phyloP scores from a whole-genome alignment of 1,140 invertebrate species.

The Hycleus phaleratus region DNA sequence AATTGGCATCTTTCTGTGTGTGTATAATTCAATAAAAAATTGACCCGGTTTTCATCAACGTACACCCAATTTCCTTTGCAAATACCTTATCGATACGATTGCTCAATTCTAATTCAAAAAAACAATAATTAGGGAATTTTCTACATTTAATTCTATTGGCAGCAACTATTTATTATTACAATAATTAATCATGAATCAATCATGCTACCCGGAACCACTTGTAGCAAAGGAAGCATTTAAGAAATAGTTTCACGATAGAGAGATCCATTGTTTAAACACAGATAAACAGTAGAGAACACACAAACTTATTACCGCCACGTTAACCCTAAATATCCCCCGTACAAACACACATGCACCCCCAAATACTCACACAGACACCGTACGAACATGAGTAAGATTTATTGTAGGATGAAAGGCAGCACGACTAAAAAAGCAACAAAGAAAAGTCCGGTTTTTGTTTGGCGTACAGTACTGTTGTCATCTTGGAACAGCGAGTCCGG shows the following conservation, averaged over 20 bases:
- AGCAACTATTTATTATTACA: too few relatives aligned
- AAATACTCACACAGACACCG: too few relatives aligned
- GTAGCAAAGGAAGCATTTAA: constrained; percentile 14
- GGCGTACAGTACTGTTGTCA: constrained; percentile 22
- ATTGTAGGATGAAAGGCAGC: constrained; percentile 28
- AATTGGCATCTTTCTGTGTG: too few relatives aligned
- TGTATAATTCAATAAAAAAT: too few relatives aligned
- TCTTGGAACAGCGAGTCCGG: constrained; percentile 28
- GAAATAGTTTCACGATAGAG: constrained; percentile 5
- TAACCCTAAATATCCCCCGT: constrained; percentile 10
- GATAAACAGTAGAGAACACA: background rate
- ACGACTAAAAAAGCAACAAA: constrained; percentile 15
- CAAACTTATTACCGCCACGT: constrained; percentile 3
- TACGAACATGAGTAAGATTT: constrained; percentile 15
- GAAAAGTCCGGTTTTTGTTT: constrained; percentile 14
- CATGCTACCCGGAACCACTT: constrained; percentile 11
- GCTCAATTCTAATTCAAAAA: too few relatives aligned
- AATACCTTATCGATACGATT: too few relatives aligned
- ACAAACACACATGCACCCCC: background rate
- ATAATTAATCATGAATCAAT: background rate
- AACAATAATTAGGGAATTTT: too few relatives aligned
- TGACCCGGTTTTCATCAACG: too few relatives aligned
- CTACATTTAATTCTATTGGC: too few relatives aligned
- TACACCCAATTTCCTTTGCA: too few relatives aligned
- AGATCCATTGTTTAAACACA: constrained; percentile 11